These are phyloP conservation scores for Diadegma fenestrale DNA, from an alignment of 2,888 invertebrate genomes.

Conservation along the genomic window DNA sequence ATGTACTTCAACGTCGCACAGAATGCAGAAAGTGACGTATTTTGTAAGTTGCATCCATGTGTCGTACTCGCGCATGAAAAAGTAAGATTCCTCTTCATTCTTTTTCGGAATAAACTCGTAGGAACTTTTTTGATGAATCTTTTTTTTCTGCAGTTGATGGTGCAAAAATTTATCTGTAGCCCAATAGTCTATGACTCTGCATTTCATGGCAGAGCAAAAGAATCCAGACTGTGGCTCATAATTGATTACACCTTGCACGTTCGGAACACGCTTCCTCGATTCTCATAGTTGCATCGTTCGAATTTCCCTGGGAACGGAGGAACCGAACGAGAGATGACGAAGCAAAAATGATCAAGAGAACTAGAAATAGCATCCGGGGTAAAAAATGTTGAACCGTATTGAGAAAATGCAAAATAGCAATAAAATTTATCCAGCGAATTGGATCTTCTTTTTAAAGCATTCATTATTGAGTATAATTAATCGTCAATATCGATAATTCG, in stretches of 20 bases:
- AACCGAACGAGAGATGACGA: slow-evolving; percentile 39
- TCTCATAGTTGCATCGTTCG: slow-evolving; percentile 7
- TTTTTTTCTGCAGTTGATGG: not conserved
- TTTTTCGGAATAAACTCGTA: not conserved
- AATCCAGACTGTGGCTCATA: slow-evolving; percentile 45
- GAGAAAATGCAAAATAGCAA: not conserved
- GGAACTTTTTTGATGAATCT: not conserved
- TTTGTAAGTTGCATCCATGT: not conserved
- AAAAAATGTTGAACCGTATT: not conserved
- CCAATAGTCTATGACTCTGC: not conserved
- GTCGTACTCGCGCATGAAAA: not conserved
- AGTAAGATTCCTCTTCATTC: not conserved
- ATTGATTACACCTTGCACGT: slow-evolving; percentile 54
- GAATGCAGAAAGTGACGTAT: not conserved
- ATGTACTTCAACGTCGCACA: not conserved
- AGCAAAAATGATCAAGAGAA: not conserved
- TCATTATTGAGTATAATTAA: not conserved
- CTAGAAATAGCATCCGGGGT: not conserved
- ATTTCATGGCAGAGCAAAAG: slow-evolving; percentile 24
- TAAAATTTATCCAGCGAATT: not conserved
- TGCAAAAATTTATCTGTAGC: slow-evolving; percentile 4
- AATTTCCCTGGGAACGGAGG: slow-evolving; percentile 32
- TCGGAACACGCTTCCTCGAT: slow-evolving; percentile 32
- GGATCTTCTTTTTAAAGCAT: not conserved
- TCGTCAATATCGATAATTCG: not conserved